Conservation (phyloP, 1,140 invertebrate genomes). For the Heliconius nattereri region DNA sequence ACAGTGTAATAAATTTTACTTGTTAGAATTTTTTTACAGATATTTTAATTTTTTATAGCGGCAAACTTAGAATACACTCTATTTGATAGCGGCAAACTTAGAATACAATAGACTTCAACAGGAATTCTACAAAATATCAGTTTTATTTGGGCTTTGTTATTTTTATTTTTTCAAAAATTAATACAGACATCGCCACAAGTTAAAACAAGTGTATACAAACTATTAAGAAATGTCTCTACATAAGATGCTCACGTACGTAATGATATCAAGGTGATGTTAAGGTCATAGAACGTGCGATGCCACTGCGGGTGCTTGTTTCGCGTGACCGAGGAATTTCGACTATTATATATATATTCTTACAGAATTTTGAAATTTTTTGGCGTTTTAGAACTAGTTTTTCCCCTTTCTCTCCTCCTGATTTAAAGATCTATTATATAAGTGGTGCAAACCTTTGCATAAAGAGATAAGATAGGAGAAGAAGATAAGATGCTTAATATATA, state of each 20-base stretch:
- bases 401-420: too few relatives aligned
- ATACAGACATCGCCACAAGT: background rate
- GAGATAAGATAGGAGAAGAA: too few relatives aligned
- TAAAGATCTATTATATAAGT: too few relatives aligned
- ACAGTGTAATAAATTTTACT: too few relatives aligned
- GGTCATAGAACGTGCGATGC: slow-evolving; percentile 15
- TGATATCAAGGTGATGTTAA: slow-evolving; percentile 22
- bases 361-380: background rate
- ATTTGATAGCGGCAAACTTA: too few relatives aligned
- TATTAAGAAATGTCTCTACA: slow-evolving; percentile 14
- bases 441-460: too few relatives aligned
- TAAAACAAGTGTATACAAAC: background rate
- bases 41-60: too few relatives aligned
- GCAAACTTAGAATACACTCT: too few relatives aligned
- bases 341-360: background rate
- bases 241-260: slow-evolving; percentile 14
- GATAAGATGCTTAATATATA: background rate
- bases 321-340: slow-evolving; percentile 1
- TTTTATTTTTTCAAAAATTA: background rate
- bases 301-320: background rate
- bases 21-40: too few relatives aligned
- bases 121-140: too few relatives aligned
- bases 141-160: too few relatives aligned
- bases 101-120: too few relatives aligned
- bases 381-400: background rate